A percentile compares a stretch with the other conserved stretches of the same genome.
These are phyloP conservation scores for Mizuhopecten yessoensis DNA, from an alignment of 1,140 invertebrate species.

Conservation along the genomic window DNA sequence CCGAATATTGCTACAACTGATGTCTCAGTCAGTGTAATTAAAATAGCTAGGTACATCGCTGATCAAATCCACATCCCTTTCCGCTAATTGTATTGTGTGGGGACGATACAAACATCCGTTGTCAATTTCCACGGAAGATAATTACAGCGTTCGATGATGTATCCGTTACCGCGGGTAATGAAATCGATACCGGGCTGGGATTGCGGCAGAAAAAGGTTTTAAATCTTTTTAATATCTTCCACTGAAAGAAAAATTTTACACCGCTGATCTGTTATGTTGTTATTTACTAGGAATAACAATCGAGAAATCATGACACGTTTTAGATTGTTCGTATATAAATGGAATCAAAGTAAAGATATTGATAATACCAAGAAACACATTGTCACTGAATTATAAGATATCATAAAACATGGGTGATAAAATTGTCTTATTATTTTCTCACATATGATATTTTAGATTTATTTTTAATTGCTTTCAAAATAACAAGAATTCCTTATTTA, in stretches of 20 bases:
- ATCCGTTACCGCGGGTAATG: constrained; percentile 11
- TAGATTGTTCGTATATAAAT: neutral
- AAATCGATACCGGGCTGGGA: neutral
- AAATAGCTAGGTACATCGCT: constrained; percentile 28
- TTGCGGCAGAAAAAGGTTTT: neutral
- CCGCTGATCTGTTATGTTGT: neutral
- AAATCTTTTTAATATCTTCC: constrained; percentile 19
- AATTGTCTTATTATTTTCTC: too few relatives aligned
- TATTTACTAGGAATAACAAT: neutral
- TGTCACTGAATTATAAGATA: neutral
- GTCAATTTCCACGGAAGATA: constrained; percentile 18
- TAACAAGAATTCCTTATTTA: neutral
- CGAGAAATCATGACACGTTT: neutral
- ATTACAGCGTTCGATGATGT: constrained; percentile 29
- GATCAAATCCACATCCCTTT: constrained; percentile 12
- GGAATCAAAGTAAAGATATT: neutral
- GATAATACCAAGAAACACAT: neutral
- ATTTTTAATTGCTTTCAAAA: neutral
- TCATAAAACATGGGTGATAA: too few relatives aligned
- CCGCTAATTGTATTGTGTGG: neutral
- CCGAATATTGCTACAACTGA: neutral
- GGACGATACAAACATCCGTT: constrained; percentile 37
- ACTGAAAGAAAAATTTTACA: neutral
- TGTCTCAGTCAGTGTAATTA: neutral
- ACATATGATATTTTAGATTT: too few relatives aligned